These are phyloP conservation scores for Stenichneumon culpator DNA, from an alignment of 2,888 invertebrate species.

Conservation along the genomic window DNA sequence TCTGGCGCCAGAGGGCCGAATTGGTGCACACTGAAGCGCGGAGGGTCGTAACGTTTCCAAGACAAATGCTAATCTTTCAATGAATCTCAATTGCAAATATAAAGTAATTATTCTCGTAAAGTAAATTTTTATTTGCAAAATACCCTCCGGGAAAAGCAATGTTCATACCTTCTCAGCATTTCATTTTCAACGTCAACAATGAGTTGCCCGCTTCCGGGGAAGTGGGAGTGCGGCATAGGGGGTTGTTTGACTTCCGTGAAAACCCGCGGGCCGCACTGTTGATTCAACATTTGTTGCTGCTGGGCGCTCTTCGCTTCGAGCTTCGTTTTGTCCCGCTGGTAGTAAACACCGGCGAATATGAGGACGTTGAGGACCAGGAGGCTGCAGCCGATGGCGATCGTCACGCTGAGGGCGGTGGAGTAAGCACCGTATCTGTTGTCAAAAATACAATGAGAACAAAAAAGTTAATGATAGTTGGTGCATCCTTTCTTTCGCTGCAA, in stretches of 20 bases:
- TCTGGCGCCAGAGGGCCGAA: too few relatives aligned
- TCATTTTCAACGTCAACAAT: slow-evolving; percentile 94
- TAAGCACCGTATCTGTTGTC: slow-evolving; percentile 87
- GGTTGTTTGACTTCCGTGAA: slow-evolving; percentile 83
- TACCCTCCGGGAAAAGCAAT: too few relatives aligned
- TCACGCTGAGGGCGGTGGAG: slow-evolving; percentile 96
- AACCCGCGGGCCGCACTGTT: slow-evolving; percentile 90
- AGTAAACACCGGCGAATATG: slow-evolving; percentile 97
- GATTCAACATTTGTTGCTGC: slow-evolving; percentile 91
- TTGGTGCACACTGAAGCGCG: too few relatives aligned
- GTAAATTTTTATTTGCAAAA: too few relatives aligned
- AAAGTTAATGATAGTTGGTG: too few relatives aligned
- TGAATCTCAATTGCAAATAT: background rate
- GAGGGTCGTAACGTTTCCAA: background rate
- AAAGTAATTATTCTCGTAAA: background rate
- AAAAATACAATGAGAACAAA: too few relatives aligned
- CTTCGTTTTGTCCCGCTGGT: slow-evolving; percentile 94
- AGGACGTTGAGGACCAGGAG: slow-evolving; percentile 96
- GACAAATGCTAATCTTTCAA: background rate
- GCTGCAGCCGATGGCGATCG: slow-evolving; percentile 97
- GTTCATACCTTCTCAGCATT: slow-evolving; percentile 84
- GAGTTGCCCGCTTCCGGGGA: slow-evolving; percentile 92
- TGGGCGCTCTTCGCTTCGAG: slow-evolving; percentile 92
- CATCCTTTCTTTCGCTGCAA: too few relatives aligned
- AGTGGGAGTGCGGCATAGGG: slow-evolving; percentile 92